These are phyloP conservation scores for Ellobius talpinus DNA, from an alignment of 2,113 vertebrate genomes.

Conservation along the genomic window DNA sequence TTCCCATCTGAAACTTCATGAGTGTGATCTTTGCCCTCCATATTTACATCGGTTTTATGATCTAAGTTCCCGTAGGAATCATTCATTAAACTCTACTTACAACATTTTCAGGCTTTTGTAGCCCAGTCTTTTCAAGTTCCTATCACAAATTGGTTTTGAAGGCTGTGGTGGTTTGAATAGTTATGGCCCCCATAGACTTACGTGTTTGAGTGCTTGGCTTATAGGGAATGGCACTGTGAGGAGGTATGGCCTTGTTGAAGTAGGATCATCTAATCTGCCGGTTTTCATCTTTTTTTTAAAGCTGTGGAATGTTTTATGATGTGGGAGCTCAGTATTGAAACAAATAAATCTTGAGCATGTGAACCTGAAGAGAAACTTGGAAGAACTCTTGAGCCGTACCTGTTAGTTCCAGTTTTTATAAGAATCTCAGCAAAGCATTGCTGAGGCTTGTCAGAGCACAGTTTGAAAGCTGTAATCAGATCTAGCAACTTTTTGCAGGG, in stretches of 20 bases:
- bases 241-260: neutral
- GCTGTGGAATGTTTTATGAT: neutral
- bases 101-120: neutral
- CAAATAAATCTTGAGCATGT: neutral
- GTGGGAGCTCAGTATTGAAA: neutral
- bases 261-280: neutral
- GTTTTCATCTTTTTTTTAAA: neutral
- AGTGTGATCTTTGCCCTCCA: neutral
- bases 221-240: neutral
- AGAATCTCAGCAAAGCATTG: neutral
- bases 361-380: neutral
- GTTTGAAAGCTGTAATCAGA: neutral
- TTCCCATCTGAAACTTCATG: neutral
- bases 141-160: neutral
- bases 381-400: neutral
- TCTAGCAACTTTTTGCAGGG: neutral
- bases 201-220: neutral
- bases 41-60: neutral
- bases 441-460: neutral
- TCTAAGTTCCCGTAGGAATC: neutral
- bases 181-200: neutral
- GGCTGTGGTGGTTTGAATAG: neutral
- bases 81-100: neutral
- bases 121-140: neutral
- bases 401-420: neutral